These are phyloP conservation scores for Rhinolophus sinicus DNA, from an alignment of 2,113 vertebrate genomes.

Conservation along the genomic window DNA sequence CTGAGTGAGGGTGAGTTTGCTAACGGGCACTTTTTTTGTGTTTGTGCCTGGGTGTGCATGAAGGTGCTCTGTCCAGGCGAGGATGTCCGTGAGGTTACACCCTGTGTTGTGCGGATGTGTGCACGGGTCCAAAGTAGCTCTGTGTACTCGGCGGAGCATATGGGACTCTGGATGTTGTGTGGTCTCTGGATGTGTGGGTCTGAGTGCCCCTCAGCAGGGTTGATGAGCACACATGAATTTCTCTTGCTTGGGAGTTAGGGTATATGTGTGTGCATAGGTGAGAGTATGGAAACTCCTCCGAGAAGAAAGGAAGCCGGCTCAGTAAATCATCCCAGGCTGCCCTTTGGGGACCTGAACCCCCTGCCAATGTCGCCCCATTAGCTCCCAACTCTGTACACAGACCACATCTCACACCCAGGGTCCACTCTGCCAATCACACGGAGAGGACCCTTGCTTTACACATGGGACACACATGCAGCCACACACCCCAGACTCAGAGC, in stretches of 20 bases:
- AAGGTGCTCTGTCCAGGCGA: not conserved
- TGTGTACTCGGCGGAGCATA: not conserved
- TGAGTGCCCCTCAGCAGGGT: not conserved
- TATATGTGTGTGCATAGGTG: not conserved
- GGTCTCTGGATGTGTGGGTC: not conserved
- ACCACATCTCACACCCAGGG: not conserved
- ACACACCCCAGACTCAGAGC: slow-evolving; percentile 13
- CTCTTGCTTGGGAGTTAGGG: not conserved
- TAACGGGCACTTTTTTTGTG: not conserved
- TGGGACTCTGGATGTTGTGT: not conserved
- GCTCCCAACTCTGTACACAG: not conserved
- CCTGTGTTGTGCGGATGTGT: not conserved
- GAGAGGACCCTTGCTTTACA: not conserved
- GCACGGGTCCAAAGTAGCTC: not conserved
- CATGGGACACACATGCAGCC: not conserved
- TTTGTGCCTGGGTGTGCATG: not conserved
- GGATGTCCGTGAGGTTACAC: not conserved
- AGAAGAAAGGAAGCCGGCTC: not conserved
- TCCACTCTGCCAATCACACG: not conserved
- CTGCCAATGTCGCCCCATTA: not conserved
- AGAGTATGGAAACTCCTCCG: not conserved
- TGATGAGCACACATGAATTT: not conserved
- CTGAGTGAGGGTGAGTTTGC: not conserved
- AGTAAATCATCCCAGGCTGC: not conserved
- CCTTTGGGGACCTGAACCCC: not conserved